These are phyloP conservation scores for Axea sp. DNA, from an alignment of 2,888 invertebrate species.

Conservation along the genomic window DNA sequence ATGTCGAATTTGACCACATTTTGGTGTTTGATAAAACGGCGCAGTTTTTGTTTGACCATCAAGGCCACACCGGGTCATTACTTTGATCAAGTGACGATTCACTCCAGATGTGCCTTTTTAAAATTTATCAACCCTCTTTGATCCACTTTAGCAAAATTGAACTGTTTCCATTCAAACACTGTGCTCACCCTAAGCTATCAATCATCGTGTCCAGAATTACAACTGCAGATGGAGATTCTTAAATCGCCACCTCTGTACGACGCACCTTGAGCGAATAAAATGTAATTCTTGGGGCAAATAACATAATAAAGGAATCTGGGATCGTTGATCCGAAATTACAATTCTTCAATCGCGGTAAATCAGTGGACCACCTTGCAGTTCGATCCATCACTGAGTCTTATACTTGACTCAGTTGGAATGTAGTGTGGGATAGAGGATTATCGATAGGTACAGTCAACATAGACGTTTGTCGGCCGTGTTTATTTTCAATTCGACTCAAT, in stretches of 20 bases:
- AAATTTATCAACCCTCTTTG: too few species aligned
- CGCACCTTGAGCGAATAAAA: constrained; percentile 7
- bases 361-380: constrained; percentile 1
- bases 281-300: not conserved
- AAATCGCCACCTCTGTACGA: constrained; percentile 3
- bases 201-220: not conserved
- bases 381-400: constrained; percentile 1
- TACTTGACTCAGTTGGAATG: too few species aligned
- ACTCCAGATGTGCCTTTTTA: not conserved
- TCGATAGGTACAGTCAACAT: too few species aligned
- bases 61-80: not conserved
- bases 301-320: too few species aligned
- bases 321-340: constrained; percentile 1
- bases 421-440: too few species aligned
- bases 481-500: too few species aligned
- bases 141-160: constrained; percentile 2
- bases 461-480: too few species aligned
- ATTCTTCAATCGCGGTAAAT: constrained; percentile 2
- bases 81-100: constrained; percentile 6
- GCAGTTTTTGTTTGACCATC: too few species aligned
- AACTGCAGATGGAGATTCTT: constrained; percentile 5
- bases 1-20: too few species aligned
- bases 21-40: too few species aligned
- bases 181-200: not conserved
- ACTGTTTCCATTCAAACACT: not conserved